Evolutionary conservation across 2,113 vertebrate genomes (phyloP), one percentile per base, ranked within the genome.

Genomic region (Macrotis lagotis): DNA sequence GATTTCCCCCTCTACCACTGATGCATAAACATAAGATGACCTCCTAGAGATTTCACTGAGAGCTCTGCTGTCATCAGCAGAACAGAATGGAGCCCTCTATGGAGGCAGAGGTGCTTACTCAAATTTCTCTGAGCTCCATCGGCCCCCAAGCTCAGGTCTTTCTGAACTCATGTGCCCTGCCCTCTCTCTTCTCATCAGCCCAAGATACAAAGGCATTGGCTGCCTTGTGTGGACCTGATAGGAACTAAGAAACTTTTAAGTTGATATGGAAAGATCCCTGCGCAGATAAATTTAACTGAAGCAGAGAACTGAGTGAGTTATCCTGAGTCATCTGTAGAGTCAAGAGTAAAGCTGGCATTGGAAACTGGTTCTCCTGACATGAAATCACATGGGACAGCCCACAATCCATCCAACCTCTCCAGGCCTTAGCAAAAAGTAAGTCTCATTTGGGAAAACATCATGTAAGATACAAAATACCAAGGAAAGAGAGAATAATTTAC

Each of bases 31-130:
- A 97, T 89, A 95, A 96, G 95, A 96, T 51, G 95, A 94, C 96
- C 96, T 95, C 95, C 66, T 92, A 93, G 95, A 93, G 92, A 91
- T 95, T 96, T 96, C 92, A 91, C 91, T 50, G 92, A 52, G 91
- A 97, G 92, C 95, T 96, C 37, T 95, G 95, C 97, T 97, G 92
- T 91, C 92, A 91, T 97, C 95, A 97, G 97, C 97, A 96, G 55
- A 94, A 95, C 52, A 52, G 89, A 93, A 96, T 93, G 95, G 97
- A 96, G 97, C 97, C 94, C 91, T 97, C 91, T 11, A 44, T 94
- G 0, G 31, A 91, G 95, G 19, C 66, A 97, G 91, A 97, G 97
- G 97, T 95, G 96, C 95, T 97, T 95, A 96, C 96, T 94, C 95
- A 93, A 96, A 96, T 97, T 97, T 95, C 96, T 94, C 95, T 90